Evolutionary conservation across 2,797 vertebrate genomes (phyloP).

Genomic region (Podargus strigoides): DNA sequence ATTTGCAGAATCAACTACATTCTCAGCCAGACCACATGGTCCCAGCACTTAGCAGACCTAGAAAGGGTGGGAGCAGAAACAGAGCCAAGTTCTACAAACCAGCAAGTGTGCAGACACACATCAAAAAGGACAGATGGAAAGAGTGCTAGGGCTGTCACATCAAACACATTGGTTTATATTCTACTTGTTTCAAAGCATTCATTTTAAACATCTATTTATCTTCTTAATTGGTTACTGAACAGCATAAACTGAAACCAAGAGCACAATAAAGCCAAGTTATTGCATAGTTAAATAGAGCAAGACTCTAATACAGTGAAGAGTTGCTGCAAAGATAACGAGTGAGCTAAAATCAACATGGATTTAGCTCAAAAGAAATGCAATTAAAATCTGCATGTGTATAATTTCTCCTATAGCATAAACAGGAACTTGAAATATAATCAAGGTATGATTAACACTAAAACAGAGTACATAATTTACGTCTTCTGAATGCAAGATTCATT

Average conservation of each 20-base stretch:
- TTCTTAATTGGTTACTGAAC: neutral
- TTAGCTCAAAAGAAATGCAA: neutral
- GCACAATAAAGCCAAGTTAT: neutral
- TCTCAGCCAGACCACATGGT: neutral
- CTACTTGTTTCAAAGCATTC: neutral
- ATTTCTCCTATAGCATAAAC: neutral
- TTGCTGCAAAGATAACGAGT: neutral
- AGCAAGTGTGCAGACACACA: neutral
- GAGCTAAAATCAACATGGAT: neutral
- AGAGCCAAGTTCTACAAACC: neutral
- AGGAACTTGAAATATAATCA: neutral
- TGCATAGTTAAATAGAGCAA: neutral
- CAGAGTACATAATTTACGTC: neutral
- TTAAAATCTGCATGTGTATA: neutral
- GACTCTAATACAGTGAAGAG: neutral
- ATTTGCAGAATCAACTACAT: neutral
- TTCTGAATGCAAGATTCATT: neutral
- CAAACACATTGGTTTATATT: neutral
- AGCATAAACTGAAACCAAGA: neutral
- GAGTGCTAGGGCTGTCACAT: neutral
- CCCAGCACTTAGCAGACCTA: neutral
- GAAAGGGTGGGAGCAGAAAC: neutral
- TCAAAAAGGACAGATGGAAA: neutral
- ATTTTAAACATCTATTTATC: neutral
- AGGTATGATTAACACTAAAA: neutral